Conservation (phyloP, 2,888 invertebrate species). For the Sepiola atlantica region DNA sequence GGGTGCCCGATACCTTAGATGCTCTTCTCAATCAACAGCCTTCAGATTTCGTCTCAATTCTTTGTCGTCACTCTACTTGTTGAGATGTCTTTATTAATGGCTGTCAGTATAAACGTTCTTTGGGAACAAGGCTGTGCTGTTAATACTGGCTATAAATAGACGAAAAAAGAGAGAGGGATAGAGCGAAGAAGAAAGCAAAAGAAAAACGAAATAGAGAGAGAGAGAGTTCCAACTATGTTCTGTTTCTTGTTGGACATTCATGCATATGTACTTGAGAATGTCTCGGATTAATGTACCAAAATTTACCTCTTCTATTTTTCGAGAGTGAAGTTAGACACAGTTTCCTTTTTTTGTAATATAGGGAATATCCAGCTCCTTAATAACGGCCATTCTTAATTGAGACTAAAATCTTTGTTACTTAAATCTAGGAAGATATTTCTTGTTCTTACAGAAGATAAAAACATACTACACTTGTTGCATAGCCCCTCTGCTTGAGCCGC, state of each 20-base stretch:
- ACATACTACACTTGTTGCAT: no score
- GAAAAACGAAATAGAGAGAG: background rate
- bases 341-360: no score
- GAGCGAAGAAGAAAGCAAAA: background rate
- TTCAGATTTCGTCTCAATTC: constrained; percentile 32
- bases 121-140: background rate
- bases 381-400: no score
- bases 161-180: background rate
- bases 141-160: background rate
- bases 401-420: no score
- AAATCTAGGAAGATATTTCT: no score
- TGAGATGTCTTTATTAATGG: constrained; percentile 9
- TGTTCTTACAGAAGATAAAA: no score
- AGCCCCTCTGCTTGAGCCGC: no score
- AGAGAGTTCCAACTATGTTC: background rate
- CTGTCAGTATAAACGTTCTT: constrained; percentile 18
- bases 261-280: background rate
- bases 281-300: no score
- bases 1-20: background rate
- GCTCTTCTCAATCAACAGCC: constrained; percentile 13
- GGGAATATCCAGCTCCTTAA: no score
- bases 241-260: background rate
- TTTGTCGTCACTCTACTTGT: background rate
- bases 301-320: no score
- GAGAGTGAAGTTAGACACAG: no score